Evolutionary conservation across 2,797 vertebrate genomes (phyloP).

Genomic region (Tympanoctomys barrerae): DNA sequence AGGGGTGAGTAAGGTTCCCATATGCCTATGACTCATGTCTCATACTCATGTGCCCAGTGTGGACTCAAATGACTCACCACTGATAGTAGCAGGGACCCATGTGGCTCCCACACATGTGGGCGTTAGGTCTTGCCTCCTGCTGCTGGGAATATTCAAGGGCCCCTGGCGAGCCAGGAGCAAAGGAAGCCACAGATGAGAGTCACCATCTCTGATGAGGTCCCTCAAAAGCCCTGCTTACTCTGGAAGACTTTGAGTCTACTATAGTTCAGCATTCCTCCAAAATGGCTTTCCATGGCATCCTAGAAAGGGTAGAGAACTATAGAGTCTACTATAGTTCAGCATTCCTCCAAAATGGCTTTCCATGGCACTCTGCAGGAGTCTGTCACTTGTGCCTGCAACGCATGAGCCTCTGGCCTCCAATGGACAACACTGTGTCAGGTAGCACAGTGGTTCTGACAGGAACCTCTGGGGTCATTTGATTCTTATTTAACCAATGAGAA

Average conservation of each 20-base stretch:
- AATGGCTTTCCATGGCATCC: not conserved
- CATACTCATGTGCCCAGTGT: not conserved
- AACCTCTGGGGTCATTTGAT: not conserved
- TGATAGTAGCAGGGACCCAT: not conserved
- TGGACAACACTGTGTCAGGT: not conserved
- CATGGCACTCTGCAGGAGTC: not conserved
- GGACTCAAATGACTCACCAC: conserved; percentile 45
- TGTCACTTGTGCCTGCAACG: not conserved
- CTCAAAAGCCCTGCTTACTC: not conserved
- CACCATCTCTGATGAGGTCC: accelerated
- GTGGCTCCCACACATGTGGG: not conserved
- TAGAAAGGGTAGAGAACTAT: not conserved
- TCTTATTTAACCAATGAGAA: no score
- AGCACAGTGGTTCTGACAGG: not conserved
- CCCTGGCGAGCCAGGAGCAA: not conserved
- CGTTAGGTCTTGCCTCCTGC: not conserved
- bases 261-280: not conserved
- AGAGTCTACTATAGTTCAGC: not conserved
- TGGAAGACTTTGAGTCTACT: not conserved
- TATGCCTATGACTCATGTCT: conserved; percentile 74
- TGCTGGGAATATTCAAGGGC: not conserved
- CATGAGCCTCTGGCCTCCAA: not conserved
- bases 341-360: not conserved
- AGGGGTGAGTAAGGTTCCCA: conserved; percentile 58
- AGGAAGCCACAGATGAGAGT: not conserved